A percentile compares a stretch with the other conserved stretches of the same genome.
These are phyloP conservation scores for Atta texana DNA, from an alignment of 1,140 invertebrate genomes.

Conservation along the genomic window DNA sequence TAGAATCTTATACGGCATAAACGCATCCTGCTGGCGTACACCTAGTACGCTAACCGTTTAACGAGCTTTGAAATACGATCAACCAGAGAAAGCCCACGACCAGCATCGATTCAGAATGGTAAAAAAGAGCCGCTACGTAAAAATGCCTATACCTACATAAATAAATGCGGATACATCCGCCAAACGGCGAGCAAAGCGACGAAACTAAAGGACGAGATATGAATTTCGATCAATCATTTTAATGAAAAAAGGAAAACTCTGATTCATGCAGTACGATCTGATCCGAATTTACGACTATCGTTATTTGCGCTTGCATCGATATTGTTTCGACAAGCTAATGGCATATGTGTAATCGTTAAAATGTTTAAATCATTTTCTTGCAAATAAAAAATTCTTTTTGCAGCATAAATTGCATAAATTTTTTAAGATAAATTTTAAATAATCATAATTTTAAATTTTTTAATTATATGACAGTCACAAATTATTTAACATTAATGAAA, in stretches of 20 bases:
- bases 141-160: conserved; percentile 16
- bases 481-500: background rate
- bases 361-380: background rate
- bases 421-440: background rate
- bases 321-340: background rate
- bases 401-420: background rate
- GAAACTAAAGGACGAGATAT: conserved; percentile 14
- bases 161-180: conserved; percentile 21
- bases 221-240: conserved; percentile 48
- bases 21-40: conserved; percentile 15
- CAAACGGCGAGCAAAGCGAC: background rate
- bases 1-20: conserved; percentile 45
- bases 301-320: background rate
- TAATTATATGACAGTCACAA: background rate
- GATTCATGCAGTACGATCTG: background rate
- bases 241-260: background rate
- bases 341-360: background rate
- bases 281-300: conserved; percentile 26
- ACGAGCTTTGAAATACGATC: conserved; percentile 54
- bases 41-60: conserved; percentile 38
- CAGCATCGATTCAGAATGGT: background rate
- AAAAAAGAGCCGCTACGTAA: conserved; percentile 9
- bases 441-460: too few relatives aligned
- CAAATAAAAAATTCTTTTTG: background rate
- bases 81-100: conserved; percentile 5